These are phyloP conservation scores for Otus sunia DNA, from an alignment of 2,113 vertebrate genomes.

Conservation along the genomic window DNA sequence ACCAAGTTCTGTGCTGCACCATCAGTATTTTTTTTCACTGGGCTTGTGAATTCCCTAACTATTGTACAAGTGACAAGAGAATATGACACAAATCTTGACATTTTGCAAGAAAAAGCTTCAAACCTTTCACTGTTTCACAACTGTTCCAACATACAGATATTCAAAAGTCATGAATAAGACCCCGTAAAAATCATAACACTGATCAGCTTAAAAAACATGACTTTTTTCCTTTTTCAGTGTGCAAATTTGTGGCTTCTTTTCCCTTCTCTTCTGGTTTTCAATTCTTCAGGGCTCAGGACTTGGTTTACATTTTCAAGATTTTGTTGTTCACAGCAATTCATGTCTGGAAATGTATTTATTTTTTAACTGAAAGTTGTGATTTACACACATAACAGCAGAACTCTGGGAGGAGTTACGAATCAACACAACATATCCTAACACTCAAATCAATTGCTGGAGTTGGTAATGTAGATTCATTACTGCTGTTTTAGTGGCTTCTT, in stretches of 20 bases:
- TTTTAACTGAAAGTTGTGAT: constrained; percentile 16
- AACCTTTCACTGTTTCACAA: not conserved
- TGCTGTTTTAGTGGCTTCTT: not conserved
- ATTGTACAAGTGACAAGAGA: not conserved
- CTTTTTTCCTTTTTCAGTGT: not conserved
- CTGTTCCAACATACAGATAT: not conserved
- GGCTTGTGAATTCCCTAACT: not conserved
- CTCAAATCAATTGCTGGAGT: not conserved
- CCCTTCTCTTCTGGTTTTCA: not conserved
- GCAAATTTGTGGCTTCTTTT: not conserved
- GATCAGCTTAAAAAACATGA: not conserved
- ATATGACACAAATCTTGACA: not conserved
- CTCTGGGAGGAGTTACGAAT: not conserved
- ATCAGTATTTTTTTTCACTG: not conserved
- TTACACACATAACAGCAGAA: not conserved
- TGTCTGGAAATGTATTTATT: not conserved
- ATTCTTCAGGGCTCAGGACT: not conserved
- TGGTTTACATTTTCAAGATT: not conserved
- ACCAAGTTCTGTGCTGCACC: not conserved
- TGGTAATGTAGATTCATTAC: not conserved
- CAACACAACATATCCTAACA: not conserved
- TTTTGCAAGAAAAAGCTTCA: not conserved
- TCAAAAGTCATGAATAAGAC: not conserved
- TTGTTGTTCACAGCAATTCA: not conserved
- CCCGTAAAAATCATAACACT: not conserved